Conservation (phyloP, 2,888 invertebrate genomes). For the Pyrochroa serraticornis region DNA sequence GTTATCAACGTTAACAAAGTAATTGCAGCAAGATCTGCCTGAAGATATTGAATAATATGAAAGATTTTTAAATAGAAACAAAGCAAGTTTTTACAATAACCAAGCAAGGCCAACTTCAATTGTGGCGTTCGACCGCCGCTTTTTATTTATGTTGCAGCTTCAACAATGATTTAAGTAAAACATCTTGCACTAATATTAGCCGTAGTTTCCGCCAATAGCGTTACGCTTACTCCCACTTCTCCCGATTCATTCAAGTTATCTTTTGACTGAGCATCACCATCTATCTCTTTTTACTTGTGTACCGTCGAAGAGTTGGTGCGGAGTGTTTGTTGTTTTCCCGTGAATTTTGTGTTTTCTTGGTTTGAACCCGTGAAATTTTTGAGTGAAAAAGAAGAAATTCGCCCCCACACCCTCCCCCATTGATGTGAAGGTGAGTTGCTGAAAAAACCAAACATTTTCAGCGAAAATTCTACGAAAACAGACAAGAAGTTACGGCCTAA, state of each 20-base stretch:
- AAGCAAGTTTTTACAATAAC: too few relatives aligned
- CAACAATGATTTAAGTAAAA: neutral
- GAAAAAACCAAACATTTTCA: too few relatives aligned
- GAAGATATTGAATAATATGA: too few relatives aligned
- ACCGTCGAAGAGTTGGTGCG: slow-evolving; percentile 38
- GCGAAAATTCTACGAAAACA: too few relatives aligned
- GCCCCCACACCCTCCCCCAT: neutral
- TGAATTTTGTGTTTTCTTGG: slow-evolving; percentile 3
- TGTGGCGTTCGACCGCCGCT: too few relatives aligned
- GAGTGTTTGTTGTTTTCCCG: slow-evolving; percentile 36
- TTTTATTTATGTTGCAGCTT: too few relatives aligned
- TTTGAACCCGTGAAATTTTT: neutral
- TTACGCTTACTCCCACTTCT: slow-evolving; percentile 34
- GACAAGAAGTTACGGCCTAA: too few relatives aligned
- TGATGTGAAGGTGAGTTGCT: slow-evolving; percentile 16
- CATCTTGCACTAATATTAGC: slow-evolving; percentile 20
- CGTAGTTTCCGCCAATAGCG: slow-evolving; percentile 31
- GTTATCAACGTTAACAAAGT: too few relatives aligned
- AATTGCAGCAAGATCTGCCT: too few relatives aligned
- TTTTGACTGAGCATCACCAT: slow-evolving; percentile 45
- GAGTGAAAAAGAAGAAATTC: slow-evolving; percentile 11
- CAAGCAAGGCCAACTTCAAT: too few relatives aligned
- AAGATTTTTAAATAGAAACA: too few relatives aligned
- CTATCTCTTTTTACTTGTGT: slow-evolving; percentile 48
- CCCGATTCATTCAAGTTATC: slow-evolving; percentile 52